Percentiles rank a stretch among this genome's conserved stretches.
Conservation (phyloP, 2,113 vertebrate species). For the Phylloscopus trochilus region DNA sequence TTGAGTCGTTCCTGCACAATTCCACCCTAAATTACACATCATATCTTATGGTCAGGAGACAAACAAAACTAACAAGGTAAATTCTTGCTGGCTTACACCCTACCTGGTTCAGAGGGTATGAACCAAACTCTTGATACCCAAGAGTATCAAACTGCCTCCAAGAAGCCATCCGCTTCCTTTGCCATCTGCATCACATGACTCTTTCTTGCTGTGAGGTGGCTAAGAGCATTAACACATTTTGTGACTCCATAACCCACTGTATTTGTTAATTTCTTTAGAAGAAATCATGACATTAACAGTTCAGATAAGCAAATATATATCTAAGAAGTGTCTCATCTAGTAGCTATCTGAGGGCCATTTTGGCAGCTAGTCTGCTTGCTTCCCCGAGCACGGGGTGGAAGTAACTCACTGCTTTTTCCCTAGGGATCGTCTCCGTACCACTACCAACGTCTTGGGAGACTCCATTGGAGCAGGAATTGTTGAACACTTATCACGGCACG, state of each 20-base stretch:
- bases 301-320: not conserved
- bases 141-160: not conserved
- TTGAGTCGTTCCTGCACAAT: not conserved
- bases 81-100: not conserved
- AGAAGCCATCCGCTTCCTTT: not conserved
- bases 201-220: not conserved
- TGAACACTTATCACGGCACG: slow-evolving; percentile 90
- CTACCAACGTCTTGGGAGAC: slow-evolving; percentile 93
- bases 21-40: not conserved
- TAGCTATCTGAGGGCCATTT: not conserved
- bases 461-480: slow-evolving; percentile 94
- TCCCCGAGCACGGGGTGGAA: not conserved
- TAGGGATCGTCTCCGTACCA: slow-evolving; percentile 93
- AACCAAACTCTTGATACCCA: not conserved
- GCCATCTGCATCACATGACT: fast-evolving
- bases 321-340: not conserved
- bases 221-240: not conserved
- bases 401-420: not conserved
- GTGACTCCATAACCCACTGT: not conserved
- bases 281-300: not conserved
- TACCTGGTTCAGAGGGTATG: not conserved
- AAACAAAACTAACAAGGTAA: not conserved
- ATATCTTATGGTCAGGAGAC: not conserved
- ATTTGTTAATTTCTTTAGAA: not conserved
- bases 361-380: not conserved